Base-by-base conservation (phyloP, 2,113 vertebrate genomes). In the Odontesthes bonariensis region DNA sequence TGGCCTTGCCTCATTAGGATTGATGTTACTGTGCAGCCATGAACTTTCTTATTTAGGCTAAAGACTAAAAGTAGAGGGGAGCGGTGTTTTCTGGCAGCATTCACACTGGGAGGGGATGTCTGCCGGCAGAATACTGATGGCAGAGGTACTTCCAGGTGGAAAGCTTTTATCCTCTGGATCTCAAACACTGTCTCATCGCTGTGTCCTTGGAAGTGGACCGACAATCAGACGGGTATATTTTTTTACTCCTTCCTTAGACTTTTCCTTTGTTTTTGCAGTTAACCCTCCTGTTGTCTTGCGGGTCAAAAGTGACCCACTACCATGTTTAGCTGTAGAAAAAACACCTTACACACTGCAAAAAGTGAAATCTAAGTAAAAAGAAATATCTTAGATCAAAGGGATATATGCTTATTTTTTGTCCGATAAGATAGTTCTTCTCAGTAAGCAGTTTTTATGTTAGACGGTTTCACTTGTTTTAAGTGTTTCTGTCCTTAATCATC, bases 121-220 rank as follows among this genome's bases (percentile, higher is more conserved):
- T 66, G 44, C 56, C 14, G 10, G 33, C 38, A 63, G 72, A 75
- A 74, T 60, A 77, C 69, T 63, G 51, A 82, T 51, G 32, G 16
- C 0, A 56, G 13, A 58, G 75, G 22, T 57, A 65, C 75, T 79
- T 75, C 53, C 78, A 60, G 64, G 69, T 47, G 42, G 47, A 5
- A 69, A 22, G 49, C 40, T 31, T 52, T 22, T 16, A 23, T 27
- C 27, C 27, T 27, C 6, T 5, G 47, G 44, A 32, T 66, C 59
- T 65, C 6, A 35, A 40, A 2, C 11, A 53, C 9, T 9, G 52
- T 44, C 19, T 53, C 66, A 55, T 44, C 5, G 60, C 44, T 20
- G 40, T 68, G 67, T 70, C 81, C 83, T 83, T 86, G 75, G 60
- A 67, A 31, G 63, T 33, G 33, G 35, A 54, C 23, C 55, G 31